Evolutionary conservation across 2,113 vertebrate genomes (phyloP).

Genomic region (Notothenia coriiceps): DNA sequence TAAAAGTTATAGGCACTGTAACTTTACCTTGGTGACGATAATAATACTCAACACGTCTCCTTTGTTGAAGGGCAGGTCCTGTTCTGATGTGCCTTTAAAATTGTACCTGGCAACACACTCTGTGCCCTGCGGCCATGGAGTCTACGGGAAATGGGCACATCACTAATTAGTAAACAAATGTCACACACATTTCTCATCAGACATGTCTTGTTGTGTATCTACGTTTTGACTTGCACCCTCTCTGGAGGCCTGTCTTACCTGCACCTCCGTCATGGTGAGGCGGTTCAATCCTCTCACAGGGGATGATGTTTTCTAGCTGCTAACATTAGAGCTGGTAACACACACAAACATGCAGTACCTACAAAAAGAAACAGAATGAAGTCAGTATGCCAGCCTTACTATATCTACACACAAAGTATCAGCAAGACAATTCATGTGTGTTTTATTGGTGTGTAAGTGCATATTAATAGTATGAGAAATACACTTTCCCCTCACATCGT

Average conservation of each 20-base stretch:
- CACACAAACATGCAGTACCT: slow-evolving; percentile 45
- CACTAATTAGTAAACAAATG: slow-evolving; percentile 4
- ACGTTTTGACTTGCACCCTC: background rate
- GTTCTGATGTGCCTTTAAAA: slow-evolving; percentile 93
- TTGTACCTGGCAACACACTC: slow-evolving; percentile 98
- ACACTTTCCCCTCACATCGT: no score
- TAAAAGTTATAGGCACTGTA: background rate
- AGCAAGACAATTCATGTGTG: slow-evolving; percentile 6
- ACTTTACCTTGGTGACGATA: slow-evolving; percentile 92
- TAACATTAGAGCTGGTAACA: slow-evolving; percentile 72
- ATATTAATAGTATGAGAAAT: no score
- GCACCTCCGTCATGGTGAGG: slow-evolving; percentile 82
- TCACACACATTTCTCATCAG: background rate
- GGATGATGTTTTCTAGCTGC: slow-evolving; percentile 55
- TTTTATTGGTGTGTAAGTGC: background rate
- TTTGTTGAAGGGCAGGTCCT: slow-evolving; percentile 96
- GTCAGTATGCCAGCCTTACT: background rate
- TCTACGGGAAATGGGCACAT: slow-evolving; percentile 45
- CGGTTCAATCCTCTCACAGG: slow-evolving; percentile 70
- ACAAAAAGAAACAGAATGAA: slow-evolving; percentile 9
- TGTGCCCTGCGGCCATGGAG: slow-evolving; percentile 92
- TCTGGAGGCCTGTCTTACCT: slow-evolving; percentile 65
- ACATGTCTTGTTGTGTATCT: background rate
- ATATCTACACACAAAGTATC: slow-evolving; percentile 16
- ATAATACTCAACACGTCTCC: slow-evolving; percentile 96